Conservation (phyloP, 2,113 vertebrate genomes). For the Chaenogobius annularis region DNA sequence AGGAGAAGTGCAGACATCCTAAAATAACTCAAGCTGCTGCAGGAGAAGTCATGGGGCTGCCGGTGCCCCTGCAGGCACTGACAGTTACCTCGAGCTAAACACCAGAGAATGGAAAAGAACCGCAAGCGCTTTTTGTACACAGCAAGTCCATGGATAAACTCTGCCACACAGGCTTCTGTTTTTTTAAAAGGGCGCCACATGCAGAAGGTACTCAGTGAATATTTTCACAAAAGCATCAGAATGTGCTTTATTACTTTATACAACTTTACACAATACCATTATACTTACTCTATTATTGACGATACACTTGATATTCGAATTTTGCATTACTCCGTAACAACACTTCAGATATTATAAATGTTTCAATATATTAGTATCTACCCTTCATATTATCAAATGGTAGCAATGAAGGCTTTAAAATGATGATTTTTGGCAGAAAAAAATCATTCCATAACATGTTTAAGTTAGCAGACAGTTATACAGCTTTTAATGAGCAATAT, state of each 20-base stretch:
- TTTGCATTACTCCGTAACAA: no score
- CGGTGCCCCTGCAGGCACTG: slow-evolving; percentile 61
- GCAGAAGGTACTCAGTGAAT: not conserved
- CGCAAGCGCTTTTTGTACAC: slow-evolving; percentile 30
- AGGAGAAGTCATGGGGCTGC: slow-evolving; percentile 43
- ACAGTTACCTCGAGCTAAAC: slow-evolving; percentile 62
- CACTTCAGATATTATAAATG: no score
- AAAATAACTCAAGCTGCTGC: slow-evolving; percentile 54
- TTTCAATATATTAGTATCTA: no score
- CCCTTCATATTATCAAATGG: no score
- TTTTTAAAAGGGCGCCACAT: not conserved
- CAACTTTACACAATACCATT: no score
- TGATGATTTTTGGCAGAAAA: no score
- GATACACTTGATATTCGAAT: no score
- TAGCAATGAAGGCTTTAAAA: no score
- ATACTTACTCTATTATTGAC: no score
- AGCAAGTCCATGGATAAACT: slow-evolving; percentile 17
- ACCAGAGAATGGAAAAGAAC: slow-evolving; percentile 47
- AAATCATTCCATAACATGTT: no score
- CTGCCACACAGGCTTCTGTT: slow-evolving; percentile 8
- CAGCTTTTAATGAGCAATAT: no score
- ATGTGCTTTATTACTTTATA: not conserved
- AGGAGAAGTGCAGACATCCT: slow-evolving; percentile 26
- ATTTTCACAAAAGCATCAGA: not conserved
- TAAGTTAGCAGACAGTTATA: no score